A percentile compares a stretch with the other conserved stretches of the same genome.
These are phyloP conservation scores for Alectoris magna DNA, from an alignment of 2,797 vertebrate species.

Conservation along the genomic window DNA sequence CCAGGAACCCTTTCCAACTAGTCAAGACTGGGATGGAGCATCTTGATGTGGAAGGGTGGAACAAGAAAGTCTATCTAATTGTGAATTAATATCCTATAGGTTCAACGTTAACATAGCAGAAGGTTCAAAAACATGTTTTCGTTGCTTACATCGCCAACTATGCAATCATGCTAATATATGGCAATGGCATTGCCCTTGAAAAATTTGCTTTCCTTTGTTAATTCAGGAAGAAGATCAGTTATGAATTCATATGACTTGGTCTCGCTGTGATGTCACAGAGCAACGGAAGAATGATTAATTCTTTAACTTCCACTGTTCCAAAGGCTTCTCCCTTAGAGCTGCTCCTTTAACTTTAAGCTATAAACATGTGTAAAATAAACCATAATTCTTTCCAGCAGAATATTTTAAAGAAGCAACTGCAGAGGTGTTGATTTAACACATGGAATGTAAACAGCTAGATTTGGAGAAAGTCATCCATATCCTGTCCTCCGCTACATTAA, in stretches of 20 bases:
- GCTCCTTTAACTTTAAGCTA: neutral
- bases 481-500: neutral
- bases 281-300: neutral
- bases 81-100: neutral
- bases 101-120: neutral
- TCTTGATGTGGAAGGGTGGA: neutral
- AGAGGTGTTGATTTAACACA: slow-evolving; percentile 18
- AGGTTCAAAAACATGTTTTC: neutral
- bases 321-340: neutral
- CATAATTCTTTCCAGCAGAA: neutral
- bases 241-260: neutral
- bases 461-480: neutral
- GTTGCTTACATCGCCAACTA: neutral
- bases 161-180: neutral
- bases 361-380: neutral
- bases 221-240: neutral
- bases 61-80: neutral
- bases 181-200: neutral
- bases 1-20: neutral
- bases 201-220: neutral
- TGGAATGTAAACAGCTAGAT: slow-evolving; percentile 3
- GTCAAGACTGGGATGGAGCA: neutral
- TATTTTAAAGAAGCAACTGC: neutral
- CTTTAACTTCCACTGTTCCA: neutral
- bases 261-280: neutral